A percentile compares a stretch with the other conserved stretches of the same genome.
Conservation (phyloP, 2,113 vertebrate species). For the Scomber colias region DNA sequence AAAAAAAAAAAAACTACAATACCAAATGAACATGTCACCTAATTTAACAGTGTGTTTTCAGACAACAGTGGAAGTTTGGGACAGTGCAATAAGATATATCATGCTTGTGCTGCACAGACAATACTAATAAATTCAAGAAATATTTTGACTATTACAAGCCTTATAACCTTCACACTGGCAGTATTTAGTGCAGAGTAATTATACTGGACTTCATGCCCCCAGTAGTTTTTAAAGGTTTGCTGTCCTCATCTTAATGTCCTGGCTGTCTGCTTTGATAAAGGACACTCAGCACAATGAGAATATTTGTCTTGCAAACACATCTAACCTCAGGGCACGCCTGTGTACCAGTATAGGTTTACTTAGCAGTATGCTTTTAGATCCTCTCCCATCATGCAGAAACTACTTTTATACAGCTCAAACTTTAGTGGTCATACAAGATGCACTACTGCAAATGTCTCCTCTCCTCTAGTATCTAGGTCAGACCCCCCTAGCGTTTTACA, state of each 20-base stretch:
- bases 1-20: no score
- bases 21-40: no score
- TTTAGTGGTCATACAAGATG: conserved; percentile 31
- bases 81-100: no score
- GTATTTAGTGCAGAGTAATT: not conserved
- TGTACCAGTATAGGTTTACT: conserved; percentile 14
- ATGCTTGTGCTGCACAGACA: no score
- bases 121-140: no score
- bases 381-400: conserved; percentile 24
- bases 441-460: conserved; percentile 11
- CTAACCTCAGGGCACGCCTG: conserved; percentile 15
- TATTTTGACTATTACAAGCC: no score
- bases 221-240: conserved; percentile 2
- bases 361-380: conserved; percentile 33
- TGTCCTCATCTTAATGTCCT: conserved; percentile 32
- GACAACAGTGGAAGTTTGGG: no score
- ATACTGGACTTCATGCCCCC: not conserved
- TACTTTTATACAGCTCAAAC: conserved; percentile 33
- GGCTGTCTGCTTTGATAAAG: conserved; percentile 39
- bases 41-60: no score
- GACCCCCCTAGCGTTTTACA: conserved; percentile 60
- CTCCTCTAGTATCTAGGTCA: conserved; percentile 69
- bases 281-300: conserved; percentile 1
- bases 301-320: conserved; percentile 34
- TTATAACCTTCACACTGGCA: not conserved